Conservation (phyloP, 2,797 vertebrate genomes). For the Epinephelus awoara region DNA sequence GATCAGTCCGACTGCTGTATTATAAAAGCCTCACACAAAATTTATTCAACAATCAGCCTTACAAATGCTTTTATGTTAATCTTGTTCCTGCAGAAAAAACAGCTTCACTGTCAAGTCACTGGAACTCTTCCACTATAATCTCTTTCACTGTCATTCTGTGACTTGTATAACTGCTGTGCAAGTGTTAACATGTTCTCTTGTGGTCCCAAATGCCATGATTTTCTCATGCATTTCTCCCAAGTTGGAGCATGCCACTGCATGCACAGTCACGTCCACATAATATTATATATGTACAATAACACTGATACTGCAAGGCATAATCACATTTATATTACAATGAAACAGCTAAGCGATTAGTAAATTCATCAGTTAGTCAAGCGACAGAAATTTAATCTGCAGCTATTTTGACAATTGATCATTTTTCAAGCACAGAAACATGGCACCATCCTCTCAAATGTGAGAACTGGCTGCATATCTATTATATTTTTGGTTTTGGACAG, state of each 20-base stretch:
- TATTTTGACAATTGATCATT: neutral
- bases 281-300: neutral
- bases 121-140: neutral
- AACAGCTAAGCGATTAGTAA: neutral
- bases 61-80: neutral
- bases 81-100: neutral
- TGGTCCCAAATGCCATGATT: slow-evolving; percentile 5
- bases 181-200: slow-evolving; percentile 22
- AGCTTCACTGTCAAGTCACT: neutral
- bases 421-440: neutral
- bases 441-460: neutral
- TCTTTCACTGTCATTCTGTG: neutral
- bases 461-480: neutral
- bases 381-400: neutral
- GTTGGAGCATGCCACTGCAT: slow-evolving; percentile 1
- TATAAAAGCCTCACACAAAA: neutral
- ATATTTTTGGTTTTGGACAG: neutral
- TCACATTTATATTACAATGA: neutral
- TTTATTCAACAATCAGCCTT: neutral
- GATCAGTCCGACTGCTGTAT: neutral
- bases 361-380: neutral
- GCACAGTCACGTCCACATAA: neutral
- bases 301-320: neutral
- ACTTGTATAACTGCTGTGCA: neutral
- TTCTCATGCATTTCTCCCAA: neutral